Evolutionary conservation across 64 coral and sea anemone genomes (phyloP).

Genomic region (Catalaphyllia jardinei): DNA sequence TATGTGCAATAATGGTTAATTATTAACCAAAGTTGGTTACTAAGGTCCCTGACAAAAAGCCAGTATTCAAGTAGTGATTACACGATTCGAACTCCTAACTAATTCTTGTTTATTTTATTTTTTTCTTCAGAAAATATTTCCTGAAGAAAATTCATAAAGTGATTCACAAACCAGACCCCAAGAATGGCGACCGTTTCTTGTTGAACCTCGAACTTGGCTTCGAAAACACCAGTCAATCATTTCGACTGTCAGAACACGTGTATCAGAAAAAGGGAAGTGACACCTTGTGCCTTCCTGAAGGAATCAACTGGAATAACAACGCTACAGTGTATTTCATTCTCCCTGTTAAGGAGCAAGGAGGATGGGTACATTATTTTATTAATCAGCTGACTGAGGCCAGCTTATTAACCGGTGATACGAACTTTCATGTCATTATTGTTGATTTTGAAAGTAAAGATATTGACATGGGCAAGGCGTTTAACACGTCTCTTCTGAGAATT

Average conservation of each 20-base stretch:
- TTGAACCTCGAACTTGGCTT: constrained; percentile 21
- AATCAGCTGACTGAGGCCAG: constrained; percentile 14
- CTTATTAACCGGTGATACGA: constrained; percentile 17
- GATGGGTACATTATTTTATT: constrained; percentile 47
- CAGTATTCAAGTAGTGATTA: too few species aligned
- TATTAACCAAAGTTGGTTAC: too few species aligned
- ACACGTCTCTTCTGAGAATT: constrained; percentile 21
- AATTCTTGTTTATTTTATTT: not conserved
- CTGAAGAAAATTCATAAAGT: constrained; percentile 33
- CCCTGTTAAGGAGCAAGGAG: constrained; percentile 47
- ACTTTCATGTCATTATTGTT: constrained; percentile 41
- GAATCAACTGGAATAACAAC: constrained; percentile 30
- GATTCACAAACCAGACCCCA: constrained; percentile 36
- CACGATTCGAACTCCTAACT: not conserved
- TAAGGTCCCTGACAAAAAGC: too few species aligned
- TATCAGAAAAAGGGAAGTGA: constrained; percentile 29
- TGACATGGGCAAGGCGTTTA: constrained; percentile 28
- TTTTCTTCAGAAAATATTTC: constrained; percentile 33
- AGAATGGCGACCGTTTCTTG: constrained; percentile 47
- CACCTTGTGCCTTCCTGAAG: constrained; percentile 31
- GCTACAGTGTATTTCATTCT: constrained; percentile 13
- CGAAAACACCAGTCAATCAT: not conserved
- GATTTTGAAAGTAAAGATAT: constrained; percentile 58
- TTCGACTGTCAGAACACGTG: constrained; percentile 41
- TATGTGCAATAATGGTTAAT: too few species aligned